Conservation (phyloP, 2,888 invertebrate genomes). For the Drosophila villosipedis region DNA sequence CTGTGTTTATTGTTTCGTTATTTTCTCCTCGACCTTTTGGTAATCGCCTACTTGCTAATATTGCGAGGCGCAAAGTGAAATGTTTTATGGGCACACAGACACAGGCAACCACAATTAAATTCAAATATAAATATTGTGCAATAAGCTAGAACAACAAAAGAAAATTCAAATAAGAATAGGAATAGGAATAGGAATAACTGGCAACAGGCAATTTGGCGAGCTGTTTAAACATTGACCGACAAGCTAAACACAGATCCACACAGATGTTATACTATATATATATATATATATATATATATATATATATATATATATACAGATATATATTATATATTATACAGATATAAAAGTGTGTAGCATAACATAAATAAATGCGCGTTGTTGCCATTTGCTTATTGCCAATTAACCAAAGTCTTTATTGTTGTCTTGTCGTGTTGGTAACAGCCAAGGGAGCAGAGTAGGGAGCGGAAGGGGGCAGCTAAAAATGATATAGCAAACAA, state of each 20-base stretch:
- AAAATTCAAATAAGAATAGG: slow-evolving; percentile 13
- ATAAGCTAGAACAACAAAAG: slow-evolving; percentile 43
- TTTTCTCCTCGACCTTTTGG: neutral
- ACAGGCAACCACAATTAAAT: slow-evolving; percentile 60
- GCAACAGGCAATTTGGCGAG: slow-evolving; percentile 58
- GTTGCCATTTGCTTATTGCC: slow-evolving; percentile 80
- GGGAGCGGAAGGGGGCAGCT: slow-evolving; percentile 33
- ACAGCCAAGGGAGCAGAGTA: neutral
- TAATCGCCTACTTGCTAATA: slow-evolving; percentile 1
- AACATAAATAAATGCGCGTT: slow-evolving; percentile 74
- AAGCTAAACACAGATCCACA: slow-evolving; percentile 20
- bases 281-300: neutral
- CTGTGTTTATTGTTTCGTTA: too few species aligned
- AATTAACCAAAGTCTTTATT: slow-evolving; percentile 78
- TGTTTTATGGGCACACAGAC: slow-evolving; percentile 21
- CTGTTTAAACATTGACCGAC: slow-evolving; percentile 67
- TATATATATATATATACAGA: neutral
- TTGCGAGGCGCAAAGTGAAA: slow-evolving; percentile 17
- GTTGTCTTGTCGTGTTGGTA: slow-evolving; percentile 63
- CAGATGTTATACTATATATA: neutral
- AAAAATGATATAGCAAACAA: slow-evolving; percentile 71
- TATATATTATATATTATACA: slow-evolving; percentile 8
- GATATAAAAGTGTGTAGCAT: slow-evolving; percentile 42
- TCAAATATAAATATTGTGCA: slow-evolving; percentile 75
- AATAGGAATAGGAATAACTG: slow-evolving; percentile 20